Evolutionary conservation across 2,113 vertebrate genomes (phyloP).

Genomic region (Dasyprocta punctata): DNA sequence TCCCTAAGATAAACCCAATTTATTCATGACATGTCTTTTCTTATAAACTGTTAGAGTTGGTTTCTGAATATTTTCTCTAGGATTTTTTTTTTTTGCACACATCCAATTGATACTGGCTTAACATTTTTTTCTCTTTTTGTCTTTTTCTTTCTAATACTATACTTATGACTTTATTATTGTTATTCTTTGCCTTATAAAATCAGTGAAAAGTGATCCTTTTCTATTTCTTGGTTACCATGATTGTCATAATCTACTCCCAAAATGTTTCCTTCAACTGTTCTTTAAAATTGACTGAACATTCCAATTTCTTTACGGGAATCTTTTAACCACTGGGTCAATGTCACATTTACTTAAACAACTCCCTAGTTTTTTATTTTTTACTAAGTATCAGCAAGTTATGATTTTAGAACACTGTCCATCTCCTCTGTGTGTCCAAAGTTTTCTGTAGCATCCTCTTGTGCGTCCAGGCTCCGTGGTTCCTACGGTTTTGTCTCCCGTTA

Average conservation of each 20-base stretch:
- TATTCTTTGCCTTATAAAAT: neutral
- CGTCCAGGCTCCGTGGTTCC: neutral
- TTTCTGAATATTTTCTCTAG: neutral
- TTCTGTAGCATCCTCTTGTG: neutral
- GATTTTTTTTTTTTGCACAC: neutral
- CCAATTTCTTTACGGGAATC: neutral
- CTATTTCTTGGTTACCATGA: neutral
- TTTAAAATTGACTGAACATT: neutral
- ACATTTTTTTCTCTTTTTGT: neutral
- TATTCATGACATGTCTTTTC: neutral
- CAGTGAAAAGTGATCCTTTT: neutral
- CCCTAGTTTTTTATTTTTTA: neutral
- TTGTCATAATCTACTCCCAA: neutral
- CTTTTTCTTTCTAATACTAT: neutral
- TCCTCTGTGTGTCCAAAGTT: neutral
- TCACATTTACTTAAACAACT: neutral
- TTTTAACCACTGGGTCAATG: neutral
- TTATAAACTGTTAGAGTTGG: neutral
- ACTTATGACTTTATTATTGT: neutral
- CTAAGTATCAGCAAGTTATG: neutral
- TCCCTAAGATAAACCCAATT: neutral
- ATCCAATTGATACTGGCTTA: neutral
- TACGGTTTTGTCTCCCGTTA: neutral
- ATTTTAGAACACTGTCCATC: neutral
- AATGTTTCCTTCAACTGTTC: neutral